phyloP scores from a whole-genome alignment of 2,888 invertebrate species.

The Rhorus exstirpatorius region DNA sequence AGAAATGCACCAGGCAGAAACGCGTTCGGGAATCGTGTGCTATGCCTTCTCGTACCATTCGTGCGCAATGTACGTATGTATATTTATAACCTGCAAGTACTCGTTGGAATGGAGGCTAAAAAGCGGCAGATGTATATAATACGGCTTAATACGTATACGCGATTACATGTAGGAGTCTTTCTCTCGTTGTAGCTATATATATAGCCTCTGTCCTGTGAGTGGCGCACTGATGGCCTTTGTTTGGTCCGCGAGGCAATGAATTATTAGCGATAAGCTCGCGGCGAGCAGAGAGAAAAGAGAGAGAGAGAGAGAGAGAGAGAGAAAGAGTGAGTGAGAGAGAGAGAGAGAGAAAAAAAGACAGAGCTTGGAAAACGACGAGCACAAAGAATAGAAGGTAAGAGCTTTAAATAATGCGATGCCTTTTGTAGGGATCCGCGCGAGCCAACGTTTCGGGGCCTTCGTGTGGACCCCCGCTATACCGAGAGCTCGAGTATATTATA shows the following conservation, averaged over 20 bases:
- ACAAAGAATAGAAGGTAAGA: slow-evolving; percentile 80
- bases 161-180: slow-evolving; percentile 14
- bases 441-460: slow-evolving; percentile 69
- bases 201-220: slow-evolving; percentile 64
- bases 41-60: slow-evolving; percentile 51
- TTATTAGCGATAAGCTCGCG: slow-evolving; percentile 80
- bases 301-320: slow-evolving; percentile 29
- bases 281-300: slow-evolving; percentile 67
- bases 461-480: slow-evolving; percentile 52
- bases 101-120: slow-evolving; percentile 29
- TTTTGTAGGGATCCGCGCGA: slow-evolving; percentile 75
- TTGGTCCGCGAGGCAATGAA: slow-evolving; percentile 76
- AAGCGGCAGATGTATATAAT: slow-evolving; percentile 17
- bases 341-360: not conserved
- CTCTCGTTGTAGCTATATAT: slow-evolving; percentile 38
- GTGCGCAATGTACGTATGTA: slow-evolving; percentile 35
- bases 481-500: slow-evolving; percentile 75
- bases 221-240: slow-evolving; percentile 78
- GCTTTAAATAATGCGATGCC: slow-evolving; percentile 82
- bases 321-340: slow-evolving; percentile 12
- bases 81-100: slow-evolving; percentile 45
- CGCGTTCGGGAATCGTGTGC: slow-evolving; percentile 44
- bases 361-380: slow-evolving; percentile 77
- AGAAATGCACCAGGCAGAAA: slow-evolving; percentile 58
- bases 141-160: slow-evolving; percentile 2